Conservation (phyloP, 2,888 invertebrate species). For the Drosophila setosimentum region DNA sequence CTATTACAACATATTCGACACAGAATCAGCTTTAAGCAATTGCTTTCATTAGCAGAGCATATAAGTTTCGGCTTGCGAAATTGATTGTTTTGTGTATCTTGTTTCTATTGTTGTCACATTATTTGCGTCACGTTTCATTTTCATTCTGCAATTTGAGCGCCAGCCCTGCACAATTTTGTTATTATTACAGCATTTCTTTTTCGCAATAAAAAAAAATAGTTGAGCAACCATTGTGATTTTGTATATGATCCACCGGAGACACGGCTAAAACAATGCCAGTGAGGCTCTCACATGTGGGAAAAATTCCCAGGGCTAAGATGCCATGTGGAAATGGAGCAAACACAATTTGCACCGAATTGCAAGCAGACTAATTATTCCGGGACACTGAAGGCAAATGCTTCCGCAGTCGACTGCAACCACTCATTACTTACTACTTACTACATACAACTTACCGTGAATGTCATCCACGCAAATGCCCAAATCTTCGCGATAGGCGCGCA, state of each 20-base stretch:
- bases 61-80: slow-evolving; percentile 11
- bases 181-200: slow-evolving; percentile 76
- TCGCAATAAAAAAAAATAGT: slow-evolving; percentile 43
- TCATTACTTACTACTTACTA: background rate
- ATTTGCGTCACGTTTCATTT: slow-evolving; percentile 78
- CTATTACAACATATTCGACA: no score
- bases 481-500: slow-evolving; percentile 94
- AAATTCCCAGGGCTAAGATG: slow-evolving; percentile 52
- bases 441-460: slow-evolving; percentile 89
- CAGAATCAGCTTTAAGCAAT: background rate
- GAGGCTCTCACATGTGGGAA: slow-evolving; percentile 57
- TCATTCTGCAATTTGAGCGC: slow-evolving; percentile 59
- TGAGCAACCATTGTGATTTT: slow-evolving; percentile 61
- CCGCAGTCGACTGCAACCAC: slow-evolving; percentile 42
- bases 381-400: slow-evolving; percentile 41
- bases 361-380: slow-evolving; percentile 55
- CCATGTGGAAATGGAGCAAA: slow-evolving; percentile 70
- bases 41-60: slow-evolving; percentile 27
- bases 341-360: slow-evolving; percentile 49
- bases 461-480: slow-evolving; percentile 93
- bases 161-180: slow-evolving; percentile 68
- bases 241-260: slow-evolving; percentile 19
- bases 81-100: background rate
- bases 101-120: slow-evolving; percentile 36
- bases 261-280: slow-evolving; percentile 54